phyloP scores from a whole-genome alignment of 2,113 vertebrate species.

The Rallus limicola region DNA sequence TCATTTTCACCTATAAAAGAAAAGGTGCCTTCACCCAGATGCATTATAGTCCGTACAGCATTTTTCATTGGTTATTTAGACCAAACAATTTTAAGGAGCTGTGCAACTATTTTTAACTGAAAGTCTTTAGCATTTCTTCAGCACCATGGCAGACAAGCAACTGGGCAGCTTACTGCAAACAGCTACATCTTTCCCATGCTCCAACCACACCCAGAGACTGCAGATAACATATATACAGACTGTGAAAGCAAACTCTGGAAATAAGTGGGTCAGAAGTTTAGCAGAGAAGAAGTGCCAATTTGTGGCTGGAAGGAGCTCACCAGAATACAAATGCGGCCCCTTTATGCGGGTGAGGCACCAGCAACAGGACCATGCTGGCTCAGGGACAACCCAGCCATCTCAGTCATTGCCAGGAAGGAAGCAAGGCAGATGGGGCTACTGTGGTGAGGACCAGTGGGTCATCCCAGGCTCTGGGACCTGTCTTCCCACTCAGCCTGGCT shows the following conservation, averaged over 20 bases:
- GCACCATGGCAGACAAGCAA: background rate
- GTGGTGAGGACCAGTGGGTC: background rate
- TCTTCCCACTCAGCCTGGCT: background rate
- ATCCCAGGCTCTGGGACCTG: background rate
- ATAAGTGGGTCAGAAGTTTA: slow-evolving; percentile 6
- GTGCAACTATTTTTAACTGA: background rate
- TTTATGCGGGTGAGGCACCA: background rate
- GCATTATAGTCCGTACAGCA: background rate
- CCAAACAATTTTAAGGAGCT: background rate
- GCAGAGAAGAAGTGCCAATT: background rate
- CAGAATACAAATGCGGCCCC: slow-evolving; percentile 35
- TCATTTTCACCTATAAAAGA: background rate
- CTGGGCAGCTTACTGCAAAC: background rate
- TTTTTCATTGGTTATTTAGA: background rate
- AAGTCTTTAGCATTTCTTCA: background rate
- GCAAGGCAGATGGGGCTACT: background rate
- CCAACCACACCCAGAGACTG: background rate
- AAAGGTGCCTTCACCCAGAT: background rate
- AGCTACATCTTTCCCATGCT: background rate
- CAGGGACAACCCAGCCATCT: background rate
- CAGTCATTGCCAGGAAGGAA: background rate
- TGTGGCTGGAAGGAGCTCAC: background rate
- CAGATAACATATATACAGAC: background rate
- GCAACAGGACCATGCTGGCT: background rate
- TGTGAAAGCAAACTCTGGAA: background rate